phyloP scores from a whole-genome alignment of 2,888 invertebrate species.

The Brachyopa scutellaris region DNA sequence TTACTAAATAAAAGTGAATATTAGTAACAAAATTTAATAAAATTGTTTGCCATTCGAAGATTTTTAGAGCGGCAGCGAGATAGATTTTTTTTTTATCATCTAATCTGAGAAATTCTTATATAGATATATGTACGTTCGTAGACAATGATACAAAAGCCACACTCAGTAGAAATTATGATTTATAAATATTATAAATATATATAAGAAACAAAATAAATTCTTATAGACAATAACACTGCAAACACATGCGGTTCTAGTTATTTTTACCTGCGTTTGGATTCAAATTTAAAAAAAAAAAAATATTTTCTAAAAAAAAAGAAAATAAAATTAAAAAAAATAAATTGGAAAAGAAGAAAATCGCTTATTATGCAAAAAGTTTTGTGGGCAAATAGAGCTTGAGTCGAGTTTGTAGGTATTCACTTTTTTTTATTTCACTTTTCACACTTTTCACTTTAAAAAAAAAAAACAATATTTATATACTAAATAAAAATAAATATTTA shows the following conservation, averaged over 20 bases:
- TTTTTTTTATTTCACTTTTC: constrained; percentile 44
- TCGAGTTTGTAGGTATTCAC: constrained; percentile 35
- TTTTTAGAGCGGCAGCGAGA: constrained; percentile 59
- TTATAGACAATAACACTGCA: constrained; percentile 73
- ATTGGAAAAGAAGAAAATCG: constrained; percentile 34
- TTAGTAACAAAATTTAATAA: constrained; percentile 39
- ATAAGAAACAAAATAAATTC: constrained; percentile 36
- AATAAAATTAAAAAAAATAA: constrained; percentile 1
- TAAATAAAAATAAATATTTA: constrained; percentile 20
- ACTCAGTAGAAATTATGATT: constrained; percentile 41
- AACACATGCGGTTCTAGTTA: constrained; percentile 74
- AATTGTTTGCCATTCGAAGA: constrained; percentile 60
- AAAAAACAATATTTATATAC: constrained; percentile 37
- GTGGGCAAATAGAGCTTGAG: constrained; percentile 41
- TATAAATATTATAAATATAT: background rate
- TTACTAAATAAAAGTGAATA: constrained; percentile 53
- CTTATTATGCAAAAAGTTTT: constrained; percentile 47
- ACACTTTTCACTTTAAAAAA: constrained; percentile 68
- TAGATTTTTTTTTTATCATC: constrained; percentile 23
- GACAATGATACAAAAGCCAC: constrained; percentile 72
- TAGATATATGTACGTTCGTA: constrained; percentile 38
- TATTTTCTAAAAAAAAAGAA: background rate
- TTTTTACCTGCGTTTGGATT: constrained; percentile 39
- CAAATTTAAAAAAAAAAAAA: background rate
- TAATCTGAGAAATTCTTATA: constrained; percentile 43